Evolutionary conservation across 1,140 invertebrate species (phyloP).

Genomic region (Neodiprion virginianus): DNA sequence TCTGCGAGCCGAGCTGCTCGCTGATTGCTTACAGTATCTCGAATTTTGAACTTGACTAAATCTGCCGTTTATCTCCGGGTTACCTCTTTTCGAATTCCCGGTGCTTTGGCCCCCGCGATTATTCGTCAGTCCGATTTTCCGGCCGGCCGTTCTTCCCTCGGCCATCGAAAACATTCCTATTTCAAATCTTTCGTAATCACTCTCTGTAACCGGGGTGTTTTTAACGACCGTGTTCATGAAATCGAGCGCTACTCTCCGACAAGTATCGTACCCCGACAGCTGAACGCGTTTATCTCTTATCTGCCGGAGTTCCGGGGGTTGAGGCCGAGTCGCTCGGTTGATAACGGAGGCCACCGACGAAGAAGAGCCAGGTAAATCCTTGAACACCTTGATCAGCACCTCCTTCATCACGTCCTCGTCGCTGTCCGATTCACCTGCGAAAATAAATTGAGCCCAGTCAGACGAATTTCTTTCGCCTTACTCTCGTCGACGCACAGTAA

Average conservation of each 20-base stretch:
- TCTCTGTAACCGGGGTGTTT: neutral
- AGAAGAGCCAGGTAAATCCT: constrained; percentile 51
- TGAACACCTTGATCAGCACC: constrained; percentile 51
- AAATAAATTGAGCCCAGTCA: constrained; percentile 8
- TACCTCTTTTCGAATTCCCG: neutral
- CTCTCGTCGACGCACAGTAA: constrained; percentile 8
- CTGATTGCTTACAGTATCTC: neutral
- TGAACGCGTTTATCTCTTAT: constrained; percentile 52
- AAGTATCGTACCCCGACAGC: constrained; percentile 53
- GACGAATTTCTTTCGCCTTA: constrained; percentile 5
- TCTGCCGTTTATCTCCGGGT: neutral
- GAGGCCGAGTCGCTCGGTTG: constrained; percentile 39
- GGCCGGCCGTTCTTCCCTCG: neutral
- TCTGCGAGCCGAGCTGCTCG: neutral
- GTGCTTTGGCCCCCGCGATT: neutral
- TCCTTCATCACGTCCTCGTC: constrained; percentile 53
- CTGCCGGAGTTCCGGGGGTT: constrained; percentile 33
- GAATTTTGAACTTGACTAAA: neutral
- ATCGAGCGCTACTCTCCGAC: constrained; percentile 48
- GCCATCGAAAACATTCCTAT: constrained; percentile 10
- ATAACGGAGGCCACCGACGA: constrained; percentile 36
- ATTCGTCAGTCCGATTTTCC: constrained; percentile 3
- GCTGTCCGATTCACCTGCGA: constrained; percentile 45
- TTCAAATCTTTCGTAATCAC: constrained; percentile 5
- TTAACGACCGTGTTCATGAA: constrained; percentile 51